Base-by-base conservation (phyloP, 2,797 vertebrate genomes). In the Salarias fasciatus region DNA sequence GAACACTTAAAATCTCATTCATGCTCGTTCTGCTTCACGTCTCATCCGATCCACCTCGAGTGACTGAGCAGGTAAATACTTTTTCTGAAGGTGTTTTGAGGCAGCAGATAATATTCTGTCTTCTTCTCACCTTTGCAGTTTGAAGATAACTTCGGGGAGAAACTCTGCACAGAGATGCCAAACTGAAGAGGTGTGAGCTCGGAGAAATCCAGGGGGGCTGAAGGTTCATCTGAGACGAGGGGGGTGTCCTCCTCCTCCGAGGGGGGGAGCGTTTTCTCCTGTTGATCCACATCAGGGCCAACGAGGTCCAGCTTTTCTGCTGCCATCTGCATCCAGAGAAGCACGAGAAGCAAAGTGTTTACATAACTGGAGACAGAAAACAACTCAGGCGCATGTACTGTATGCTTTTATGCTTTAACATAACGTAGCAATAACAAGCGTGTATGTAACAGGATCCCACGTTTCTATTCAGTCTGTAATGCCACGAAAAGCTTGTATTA, bases 111-210 rank as follows among this genome's bases (percentile, higher is more conserved):
- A 29, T 24, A 0, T 29, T 0, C 4, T 2, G 12, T 38, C 6
- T 5, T 38, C 6, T 5, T 29, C 60, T 87, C 53, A 94, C 93
- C 91, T 89, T 91, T 91, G 30, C 5, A 31, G 36, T 73, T 70
- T 40, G 76, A 24, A 3, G 36, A 48, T 11, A 74, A 56, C 11
- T 70, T 62, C 2, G 87, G 77, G 11, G 67, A 76, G 47, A 94
- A 93, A 69, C 92, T 94, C 38, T 87, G 62, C 7, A 72, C 44
- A 42, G 90, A 89, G 50, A 94, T 94, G 29, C 92, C 92, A 72
- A 93, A 92, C 50, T 88, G 77, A 62, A 33, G 57, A 0, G 90
- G 82, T 6, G 89, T 91, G 35, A 92, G 71, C 14, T 58, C 65
- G 0, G 73, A 75, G 76, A 93, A 93, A 59, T 92, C 80, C 10